Conservation (phyloP, 2,113 vertebrate genomes). For the Guaruba guarouba region DNA sequence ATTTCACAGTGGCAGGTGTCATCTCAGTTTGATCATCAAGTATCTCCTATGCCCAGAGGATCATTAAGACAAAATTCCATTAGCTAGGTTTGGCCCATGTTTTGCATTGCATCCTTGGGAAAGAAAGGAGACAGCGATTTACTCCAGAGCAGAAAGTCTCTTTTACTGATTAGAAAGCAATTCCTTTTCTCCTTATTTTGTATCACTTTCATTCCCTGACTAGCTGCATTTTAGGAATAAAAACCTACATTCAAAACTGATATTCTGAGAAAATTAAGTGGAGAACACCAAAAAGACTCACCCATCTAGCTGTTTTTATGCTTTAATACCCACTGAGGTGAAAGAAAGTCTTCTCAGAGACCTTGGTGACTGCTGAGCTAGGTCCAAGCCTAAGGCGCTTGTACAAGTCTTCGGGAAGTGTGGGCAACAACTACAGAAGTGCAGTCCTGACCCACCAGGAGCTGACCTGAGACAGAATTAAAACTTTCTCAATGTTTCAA, state of each 20-base stretch:
- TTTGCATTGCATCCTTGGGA: neutral
- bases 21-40: conserved; percentile 18
- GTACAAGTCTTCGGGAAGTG: neutral
- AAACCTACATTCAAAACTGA: neutral
- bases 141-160: neutral
- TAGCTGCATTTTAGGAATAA: neutral
- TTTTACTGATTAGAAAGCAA: neutral
- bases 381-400: neutral
- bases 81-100: neutral
- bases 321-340: neutral
- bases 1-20: neutral
- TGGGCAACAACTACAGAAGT: neutral
- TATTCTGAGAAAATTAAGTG: neutral
- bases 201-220: neutral
- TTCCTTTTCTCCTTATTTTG: neutral
- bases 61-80: conserved; percentile 34
- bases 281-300: neutral
- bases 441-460: neutral
- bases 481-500: neutral
- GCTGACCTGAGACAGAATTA: neutral
- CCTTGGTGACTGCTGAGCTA: neutral
- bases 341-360: neutral
- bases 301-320: neutral
- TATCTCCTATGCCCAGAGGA: neutral
- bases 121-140: neutral